Conservation (phyloP, 1,140 invertebrate genomes). For the Conus betulinus region DNA sequence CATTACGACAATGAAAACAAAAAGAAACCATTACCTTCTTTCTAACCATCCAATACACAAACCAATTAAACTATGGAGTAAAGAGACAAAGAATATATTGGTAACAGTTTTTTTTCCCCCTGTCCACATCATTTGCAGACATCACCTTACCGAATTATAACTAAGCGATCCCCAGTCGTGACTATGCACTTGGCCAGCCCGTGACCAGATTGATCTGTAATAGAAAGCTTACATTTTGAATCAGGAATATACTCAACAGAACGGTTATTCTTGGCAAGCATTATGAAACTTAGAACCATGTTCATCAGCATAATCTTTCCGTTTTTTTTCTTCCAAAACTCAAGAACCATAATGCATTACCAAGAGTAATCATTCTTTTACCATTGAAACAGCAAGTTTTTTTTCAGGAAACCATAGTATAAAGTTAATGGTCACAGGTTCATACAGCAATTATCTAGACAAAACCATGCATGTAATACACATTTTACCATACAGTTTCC, state of each 20-base stretch:
- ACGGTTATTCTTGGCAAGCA: neutral
- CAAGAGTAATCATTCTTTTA: neutral
- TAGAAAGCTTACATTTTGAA: neutral
- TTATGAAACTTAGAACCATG: neutral
- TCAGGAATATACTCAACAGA: neutral
- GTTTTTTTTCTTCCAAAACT: neutral
- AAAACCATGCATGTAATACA: too few species aligned
- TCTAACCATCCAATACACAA: too few species aligned
- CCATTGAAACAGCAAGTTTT: neutral
- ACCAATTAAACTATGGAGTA: too few species aligned
- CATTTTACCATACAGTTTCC: too few species aligned
- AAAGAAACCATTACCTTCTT: too few species aligned
- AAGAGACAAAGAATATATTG: too few species aligned
- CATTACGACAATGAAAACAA: too few species aligned
- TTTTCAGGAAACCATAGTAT: neutral
- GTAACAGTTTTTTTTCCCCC: neutral
- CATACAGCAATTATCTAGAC: too few species aligned
- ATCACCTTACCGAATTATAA: slow-evolving; percentile 28
- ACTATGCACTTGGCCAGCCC: neutral
- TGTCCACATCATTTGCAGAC: neutral
- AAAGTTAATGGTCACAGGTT: too few species aligned
- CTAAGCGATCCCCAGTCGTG: neutral
- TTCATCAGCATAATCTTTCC: neutral
- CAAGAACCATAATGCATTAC: neutral
- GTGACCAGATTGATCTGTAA: neutral